Percentiles rank a stretch among this genome's conserved stretches.
These are phyloP conservation scores for Actinemys pallida DNA, from an alignment of 2,113 vertebrate genomes.

Conservation along the genomic window DNA sequence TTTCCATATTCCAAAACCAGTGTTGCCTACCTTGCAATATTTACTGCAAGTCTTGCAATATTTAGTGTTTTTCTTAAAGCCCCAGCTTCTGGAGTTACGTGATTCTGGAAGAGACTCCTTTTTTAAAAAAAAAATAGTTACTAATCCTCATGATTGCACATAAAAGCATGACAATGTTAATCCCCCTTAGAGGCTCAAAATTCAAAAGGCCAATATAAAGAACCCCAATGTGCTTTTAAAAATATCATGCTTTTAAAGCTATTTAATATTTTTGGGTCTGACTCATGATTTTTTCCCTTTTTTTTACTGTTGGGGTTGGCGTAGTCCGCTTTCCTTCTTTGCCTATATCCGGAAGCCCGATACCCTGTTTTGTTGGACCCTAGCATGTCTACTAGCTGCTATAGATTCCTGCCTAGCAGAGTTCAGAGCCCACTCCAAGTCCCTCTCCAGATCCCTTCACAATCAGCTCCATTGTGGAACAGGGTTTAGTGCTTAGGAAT, in stretches of 20 bases:
- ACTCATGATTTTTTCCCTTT: neutral
- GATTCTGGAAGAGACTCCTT: neutral
- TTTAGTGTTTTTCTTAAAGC: neutral
- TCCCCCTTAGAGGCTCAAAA: neutral
- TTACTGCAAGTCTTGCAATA: neutral
- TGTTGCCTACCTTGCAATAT: neutral
- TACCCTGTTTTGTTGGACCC: neutral
- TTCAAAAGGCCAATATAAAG: neutral
- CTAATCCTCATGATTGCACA: neutral
- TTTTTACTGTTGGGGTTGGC: neutral
- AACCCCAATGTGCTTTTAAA: neutral
- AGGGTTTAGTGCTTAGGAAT: neutral
- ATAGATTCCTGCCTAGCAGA: rapidly evolving
- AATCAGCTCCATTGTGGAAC: neutral
- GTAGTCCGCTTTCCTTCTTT: neutral
- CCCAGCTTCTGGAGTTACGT: neutral
- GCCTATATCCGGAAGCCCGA: neutral
- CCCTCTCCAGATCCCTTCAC: neutral
- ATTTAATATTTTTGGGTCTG: neutral
- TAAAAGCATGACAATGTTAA: neutral
- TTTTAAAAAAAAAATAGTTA: neutral
- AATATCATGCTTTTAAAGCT: neutral
- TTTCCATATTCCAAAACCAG: neutral
- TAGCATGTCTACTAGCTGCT: neutral
- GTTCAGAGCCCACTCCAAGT: neutral